These are phyloP conservation scores for Escarpia spicata DNA, from an alignment of 2,888 invertebrate species.

Conservation along the genomic window DNA sequence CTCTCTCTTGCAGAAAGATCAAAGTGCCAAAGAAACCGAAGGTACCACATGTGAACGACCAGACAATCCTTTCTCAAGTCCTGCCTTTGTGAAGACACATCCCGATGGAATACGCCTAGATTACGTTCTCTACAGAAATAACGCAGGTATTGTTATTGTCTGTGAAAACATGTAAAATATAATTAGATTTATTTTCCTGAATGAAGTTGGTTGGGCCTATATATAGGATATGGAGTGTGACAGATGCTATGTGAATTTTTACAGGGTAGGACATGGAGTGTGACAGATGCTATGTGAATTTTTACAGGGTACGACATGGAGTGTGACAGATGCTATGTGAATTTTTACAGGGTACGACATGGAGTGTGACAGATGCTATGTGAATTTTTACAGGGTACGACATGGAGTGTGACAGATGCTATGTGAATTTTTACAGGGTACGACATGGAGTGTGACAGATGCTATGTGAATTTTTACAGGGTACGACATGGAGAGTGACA, in stretches of 20 bases:
- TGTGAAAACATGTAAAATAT: not conserved
- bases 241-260: slow-evolving; percentile 47
- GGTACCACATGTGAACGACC: slow-evolving; percentile 82
- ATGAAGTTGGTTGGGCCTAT: too few species aligned
- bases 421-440: slow-evolving; percentile 52
- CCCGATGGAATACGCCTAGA: slow-evolving; percentile 90
- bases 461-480: slow-evolving; percentile 43
- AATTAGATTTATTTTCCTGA: too few species aligned
- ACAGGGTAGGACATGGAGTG: slow-evolving; percentile 54
- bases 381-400: too few species aligned
- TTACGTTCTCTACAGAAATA: slow-evolving; percentile 79
- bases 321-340: slow-evolving; percentile 51
- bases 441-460: slow-evolving; percentile 48
- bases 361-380: slow-evolving; percentile 49
- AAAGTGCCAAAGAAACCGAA: slow-evolving; percentile 45
- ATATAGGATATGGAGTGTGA: not conserved
- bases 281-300: slow-evolving; percentile 49
- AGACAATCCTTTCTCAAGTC: slow-evolving; percentile 83
- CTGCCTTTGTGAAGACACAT: slow-evolving; percentile 62
- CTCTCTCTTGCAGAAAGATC: slow-evolving; percentile 27
- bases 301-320: slow-evolving; percentile 51
- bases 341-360: slow-evolving; percentile 51
- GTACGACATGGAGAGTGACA: slow-evolving; percentile 26
- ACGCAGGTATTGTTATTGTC: slow-evolving; percentile 50
- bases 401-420: too few species aligned